Conservation (phyloP, 2,888 invertebrate species). For the Apeira syringaria region DNA sequence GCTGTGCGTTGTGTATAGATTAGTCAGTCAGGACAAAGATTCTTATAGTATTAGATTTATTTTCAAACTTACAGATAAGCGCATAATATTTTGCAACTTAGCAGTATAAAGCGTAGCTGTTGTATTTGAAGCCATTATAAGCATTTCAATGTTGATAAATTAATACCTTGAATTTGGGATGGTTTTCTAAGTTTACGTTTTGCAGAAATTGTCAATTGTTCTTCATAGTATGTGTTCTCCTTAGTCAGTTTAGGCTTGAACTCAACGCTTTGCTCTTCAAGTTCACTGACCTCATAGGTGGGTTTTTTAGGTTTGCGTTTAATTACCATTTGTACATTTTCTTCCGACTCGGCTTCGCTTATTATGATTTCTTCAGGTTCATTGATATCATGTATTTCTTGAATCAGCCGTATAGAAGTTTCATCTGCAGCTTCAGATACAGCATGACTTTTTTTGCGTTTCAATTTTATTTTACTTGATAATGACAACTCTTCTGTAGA, state of each 20-base stretch:
- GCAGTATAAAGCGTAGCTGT: too few species aligned
- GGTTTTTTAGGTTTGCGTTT: slow-evolving; percentile 79
- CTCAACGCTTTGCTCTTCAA: slow-evolving; percentile 84
- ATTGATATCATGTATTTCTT: slow-evolving; percentile 86
- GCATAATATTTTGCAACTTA: too few species aligned
- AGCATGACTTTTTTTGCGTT: slow-evolving; percentile 85
- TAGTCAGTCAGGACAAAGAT: too few species aligned
- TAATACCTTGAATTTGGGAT: slow-evolving; percentile 86
- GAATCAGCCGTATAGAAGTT: slow-evolving; percentile 85
- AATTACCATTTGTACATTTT: slow-evolving; percentile 79
- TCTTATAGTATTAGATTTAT: too few species aligned
- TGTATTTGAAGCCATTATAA: slow-evolving; percentile 6
- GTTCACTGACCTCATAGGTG: slow-evolving; percentile 84
- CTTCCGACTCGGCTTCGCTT: slow-evolving; percentile 85
- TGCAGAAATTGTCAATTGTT: slow-evolving; percentile 86
- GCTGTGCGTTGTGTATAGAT: too few species aligned
- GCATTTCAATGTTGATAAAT: background rate
- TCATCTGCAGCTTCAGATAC: slow-evolving; percentile 87
- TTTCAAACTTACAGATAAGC: too few species aligned
- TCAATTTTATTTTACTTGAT: slow-evolving; percentile 88
- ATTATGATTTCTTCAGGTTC: slow-evolving; percentile 86
- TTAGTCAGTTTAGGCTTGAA: slow-evolving; percentile 72
- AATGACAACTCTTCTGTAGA: slow-evolving; percentile 89
- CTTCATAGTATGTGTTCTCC: slow-evolving; percentile 84
- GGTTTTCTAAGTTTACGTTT: slow-evolving; percentile 86